These are phyloP conservation scores for Cosmopolites sordidus DNA, from an alignment of 2,888 invertebrate species.

Conservation along the genomic window DNA sequence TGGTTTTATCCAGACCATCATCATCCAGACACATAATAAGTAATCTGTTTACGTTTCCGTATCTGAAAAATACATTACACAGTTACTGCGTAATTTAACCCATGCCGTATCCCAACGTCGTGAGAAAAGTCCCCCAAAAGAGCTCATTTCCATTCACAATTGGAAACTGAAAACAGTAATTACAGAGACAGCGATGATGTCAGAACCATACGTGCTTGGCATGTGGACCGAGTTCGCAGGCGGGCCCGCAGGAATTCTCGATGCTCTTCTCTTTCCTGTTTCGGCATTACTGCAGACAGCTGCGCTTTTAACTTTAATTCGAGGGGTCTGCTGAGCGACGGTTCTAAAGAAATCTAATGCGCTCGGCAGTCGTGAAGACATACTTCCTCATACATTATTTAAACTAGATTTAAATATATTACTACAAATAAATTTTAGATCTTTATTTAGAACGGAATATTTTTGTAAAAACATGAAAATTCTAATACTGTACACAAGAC, in stretches of 20 bases:
- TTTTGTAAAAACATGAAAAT: no score
- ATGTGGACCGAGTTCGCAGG: slow-evolving; percentile 12
- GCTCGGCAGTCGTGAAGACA: no score
- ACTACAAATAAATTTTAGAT: no score
- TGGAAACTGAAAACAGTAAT: slow-evolving; percentile 41
- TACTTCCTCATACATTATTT: no score
- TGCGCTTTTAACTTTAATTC: slow-evolving; percentile 3
- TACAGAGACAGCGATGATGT: slow-evolving; percentile 36
- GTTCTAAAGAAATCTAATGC: no score
- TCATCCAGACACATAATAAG: no score
- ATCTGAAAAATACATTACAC: slow-evolving; percentile 1
- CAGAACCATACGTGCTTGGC: slow-evolving; percentile 27
- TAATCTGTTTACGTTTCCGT: not conserved
- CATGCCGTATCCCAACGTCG: slow-evolving; percentile 17
- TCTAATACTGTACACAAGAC: no score
- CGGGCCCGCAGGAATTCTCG: slow-evolving; percentile 19
- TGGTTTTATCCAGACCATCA: no score
- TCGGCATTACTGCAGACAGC: slow-evolving; percentile 15
- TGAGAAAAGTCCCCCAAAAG: slow-evolving; percentile 35
- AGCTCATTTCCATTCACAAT: slow-evolving; percentile 39
- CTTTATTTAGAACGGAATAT: no score
- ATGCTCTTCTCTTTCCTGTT: slow-evolving; percentile 16
- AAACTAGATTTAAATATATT: no score
- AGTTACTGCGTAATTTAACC: not conserved
- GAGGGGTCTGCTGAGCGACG: not conserved